Evolutionary conservation across 2,113 vertebrate species (phyloP), one percentile per base, ranked within the genome.

Genomic region (Pterocles burchelli): DNA sequence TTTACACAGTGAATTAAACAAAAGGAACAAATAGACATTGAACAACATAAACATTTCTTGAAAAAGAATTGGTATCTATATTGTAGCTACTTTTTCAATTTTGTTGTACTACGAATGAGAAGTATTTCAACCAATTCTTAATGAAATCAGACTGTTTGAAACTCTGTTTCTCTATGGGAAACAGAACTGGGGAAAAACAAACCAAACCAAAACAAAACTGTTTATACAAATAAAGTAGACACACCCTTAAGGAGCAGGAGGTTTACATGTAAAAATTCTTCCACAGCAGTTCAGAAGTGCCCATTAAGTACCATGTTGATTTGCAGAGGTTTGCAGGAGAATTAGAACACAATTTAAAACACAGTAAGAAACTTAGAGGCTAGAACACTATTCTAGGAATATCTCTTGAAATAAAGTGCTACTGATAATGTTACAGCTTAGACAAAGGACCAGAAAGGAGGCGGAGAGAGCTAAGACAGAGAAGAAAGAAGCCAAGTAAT

Each of bases 1-100:
- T 95, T 95, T 96, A 86, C 19, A 65, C 9, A 67, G 68, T 59
- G 19, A 86, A 75, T 67, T 74, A 90, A 92, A 86, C 54, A 67
- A 34, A 72, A 83, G 26, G 24, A 93, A 77, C 58, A 93, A 85
- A 77, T 14, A 94, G 76, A 71, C 16, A 41, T 13, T 61, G 41
- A 80, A 52, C 5, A n/a, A 3, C 28, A 79, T 66, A 76, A 87
- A 70, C 3, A 28, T n/a, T 74, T 71, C 24, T 36, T 46, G 22
- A 14, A 36, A 86, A 55, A 72, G 0, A 57, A 22, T 13, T 49
- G 1, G 3, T 87, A 48, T 51, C 72, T 73, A 31, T 66, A 41
- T 75, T 91, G 52, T 9, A 85, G 29, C 13, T 71, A 54, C 17
- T 72, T 84, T 49, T 2, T 86, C 28, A 9, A 28, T 61, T 90